Percentiles rank a stretch among this genome's conserved stretches.
These are phyloP conservation scores for Limnothrissa miodon DNA, from an alignment of 2,113 vertebrate species.

Conservation along the genomic window DNA sequence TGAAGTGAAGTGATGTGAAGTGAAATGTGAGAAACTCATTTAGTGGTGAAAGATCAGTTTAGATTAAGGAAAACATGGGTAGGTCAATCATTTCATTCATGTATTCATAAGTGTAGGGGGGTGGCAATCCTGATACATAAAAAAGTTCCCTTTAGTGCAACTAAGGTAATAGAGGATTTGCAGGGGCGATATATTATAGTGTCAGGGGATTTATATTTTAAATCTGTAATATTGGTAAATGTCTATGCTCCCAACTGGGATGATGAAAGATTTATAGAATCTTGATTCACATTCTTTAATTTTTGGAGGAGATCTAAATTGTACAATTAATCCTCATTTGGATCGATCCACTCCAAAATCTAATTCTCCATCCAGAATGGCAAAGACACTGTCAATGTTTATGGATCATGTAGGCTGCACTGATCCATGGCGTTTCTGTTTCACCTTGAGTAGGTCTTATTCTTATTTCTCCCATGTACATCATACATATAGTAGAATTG, in stretches of 20 bases:
- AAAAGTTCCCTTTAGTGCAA: constrained; percentile 19
- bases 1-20: too few species aligned
- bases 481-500: constrained; percentile 17
- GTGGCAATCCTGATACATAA: constrained; percentile 25
- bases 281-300: constrained; percentile 3
- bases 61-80: constrained; percentile 22
- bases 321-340: neutral
- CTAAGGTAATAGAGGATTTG: neutral
- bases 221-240: constrained; percentile 5
- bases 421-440: constrained; percentile 24
- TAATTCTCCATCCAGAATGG: constrained; percentile 25
- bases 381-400: constrained; percentile 21
- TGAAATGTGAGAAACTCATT: neutral
- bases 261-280: constrained; percentile 27
- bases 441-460: constrained; percentile 2
- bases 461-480: neutral
- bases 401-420: constrained; percentile 20
- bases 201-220: neutral
- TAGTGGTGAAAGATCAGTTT: constrained; percentile 6
- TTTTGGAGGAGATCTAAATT: neutral
- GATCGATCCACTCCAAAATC: constrained; percentile 23
- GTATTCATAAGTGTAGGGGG: constrained; percentile 13
- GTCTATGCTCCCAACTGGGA: constrained; percentile 26
- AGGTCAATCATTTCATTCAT: constrained; percentile 15
- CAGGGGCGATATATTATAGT: constrained; percentile 1